phyloP scores from a whole-genome alignment of 1,140 invertebrate species.

The Ctenoplectra terminalis region DNA sequence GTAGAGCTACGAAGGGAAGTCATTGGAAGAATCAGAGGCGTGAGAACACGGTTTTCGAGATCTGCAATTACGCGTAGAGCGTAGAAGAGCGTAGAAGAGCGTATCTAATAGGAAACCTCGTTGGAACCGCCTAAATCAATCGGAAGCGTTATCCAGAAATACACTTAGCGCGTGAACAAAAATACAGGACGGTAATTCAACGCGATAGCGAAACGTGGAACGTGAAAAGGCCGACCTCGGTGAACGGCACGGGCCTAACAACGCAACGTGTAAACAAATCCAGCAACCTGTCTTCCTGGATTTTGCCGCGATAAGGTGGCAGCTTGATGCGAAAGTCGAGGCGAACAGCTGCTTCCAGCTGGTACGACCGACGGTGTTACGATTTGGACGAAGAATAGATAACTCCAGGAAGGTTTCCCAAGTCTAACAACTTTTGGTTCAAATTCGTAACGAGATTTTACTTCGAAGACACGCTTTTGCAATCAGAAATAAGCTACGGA shows the following conservation, averaged over 20 bases:
- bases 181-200: constrained; percentile 26
- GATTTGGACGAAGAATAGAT: neutral
- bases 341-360: constrained; percentile 4
- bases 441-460: too few species aligned
- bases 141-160: constrained; percentile 39
- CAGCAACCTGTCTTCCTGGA: constrained; percentile 51
- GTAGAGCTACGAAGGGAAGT: neutral
- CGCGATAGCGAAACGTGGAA: neutral
- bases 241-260: constrained; percentile 18
- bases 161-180: constrained; percentile 39
- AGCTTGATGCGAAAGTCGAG: constrained; percentile 4
- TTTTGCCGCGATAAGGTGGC: constrained; percentile 28
- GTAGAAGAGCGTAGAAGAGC: neutral
- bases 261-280: constrained; percentile 40
- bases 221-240: neutral
- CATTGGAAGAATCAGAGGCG: neutral
- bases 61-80: neutral
- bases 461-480: too few species aligned
- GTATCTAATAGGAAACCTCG: neutral
- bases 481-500: too few species aligned
- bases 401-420: neutral
- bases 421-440: neutral
- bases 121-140: constrained; percentile 43
- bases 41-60: neutral
- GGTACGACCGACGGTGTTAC: neutral